phyloP scores from a whole-genome alignment of 2,797 vertebrate genomes.

The Enteromius thamalakanensis region DNA sequence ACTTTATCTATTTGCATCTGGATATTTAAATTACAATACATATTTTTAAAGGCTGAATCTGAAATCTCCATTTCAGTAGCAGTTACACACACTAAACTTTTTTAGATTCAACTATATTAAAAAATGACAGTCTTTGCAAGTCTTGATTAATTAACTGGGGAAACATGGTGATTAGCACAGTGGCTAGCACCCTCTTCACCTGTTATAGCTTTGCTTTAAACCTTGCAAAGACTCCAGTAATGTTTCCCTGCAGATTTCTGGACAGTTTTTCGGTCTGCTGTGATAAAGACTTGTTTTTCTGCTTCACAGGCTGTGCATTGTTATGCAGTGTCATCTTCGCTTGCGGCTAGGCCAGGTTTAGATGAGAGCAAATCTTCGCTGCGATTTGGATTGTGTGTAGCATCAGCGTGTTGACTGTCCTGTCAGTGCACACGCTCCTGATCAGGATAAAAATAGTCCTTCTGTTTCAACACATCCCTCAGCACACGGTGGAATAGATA shows the following conservation, averaged over 20 bases:
- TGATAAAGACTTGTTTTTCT: conserved; percentile 23
- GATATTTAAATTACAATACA: background rate
- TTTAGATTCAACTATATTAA: background rate
- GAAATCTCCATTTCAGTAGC: background rate
- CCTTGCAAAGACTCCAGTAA: background rate
- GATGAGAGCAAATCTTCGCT: conserved; percentile 40
- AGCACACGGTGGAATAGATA: conserved; percentile 25
- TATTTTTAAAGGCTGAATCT: background rate
- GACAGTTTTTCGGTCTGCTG: conserved; percentile 3
- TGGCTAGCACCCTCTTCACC: background rate
- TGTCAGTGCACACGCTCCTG: conserved; percentile 46
- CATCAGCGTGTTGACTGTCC: conserved; percentile 51
- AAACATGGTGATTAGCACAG: background rate
- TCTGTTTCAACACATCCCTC: conserved; percentile 50
- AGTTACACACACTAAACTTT: background rate
- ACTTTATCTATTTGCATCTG: background rate
- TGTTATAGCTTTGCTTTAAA: background rate
- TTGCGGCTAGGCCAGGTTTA: background rate
- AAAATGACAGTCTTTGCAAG: background rate
- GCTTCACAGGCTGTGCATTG: conserved; percentile 37
- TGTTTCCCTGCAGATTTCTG: conserved; percentile 24
- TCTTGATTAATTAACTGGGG: background rate
- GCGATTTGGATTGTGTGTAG: background rate
- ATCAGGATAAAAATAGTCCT: conserved; percentile 60
- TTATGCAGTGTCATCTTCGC: conserved; percentile 38